Percentiles rank a stretch among this genome's conserved stretches.
Conservation (phyloP, 2,113 vertebrate species). For the Phalacrocorax carbo region DNA sequence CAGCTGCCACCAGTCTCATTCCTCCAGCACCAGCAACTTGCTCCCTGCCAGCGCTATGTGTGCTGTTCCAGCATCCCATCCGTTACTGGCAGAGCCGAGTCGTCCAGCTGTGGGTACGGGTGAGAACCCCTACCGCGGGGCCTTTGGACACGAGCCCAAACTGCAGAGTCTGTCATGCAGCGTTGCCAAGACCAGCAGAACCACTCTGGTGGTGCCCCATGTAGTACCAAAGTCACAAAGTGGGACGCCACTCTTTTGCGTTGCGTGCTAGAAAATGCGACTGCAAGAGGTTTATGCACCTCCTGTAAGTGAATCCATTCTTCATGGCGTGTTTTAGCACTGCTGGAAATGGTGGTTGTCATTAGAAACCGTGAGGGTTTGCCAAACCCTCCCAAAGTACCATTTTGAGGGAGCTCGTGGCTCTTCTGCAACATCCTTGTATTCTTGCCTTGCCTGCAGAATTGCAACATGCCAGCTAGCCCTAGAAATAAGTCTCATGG, state of each 20-base stretch:
- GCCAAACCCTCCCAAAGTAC: not conserved
- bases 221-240: not conserved
- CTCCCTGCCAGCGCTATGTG: not conserved
- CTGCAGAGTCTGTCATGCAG: fast-evolving
- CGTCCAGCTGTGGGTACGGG: not conserved
- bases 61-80: not conserved
- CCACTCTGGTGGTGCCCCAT: not conserved
- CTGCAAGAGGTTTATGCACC: not conserved
- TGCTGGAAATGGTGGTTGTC: not conserved
- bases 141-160: not conserved
- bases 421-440: not conserved
- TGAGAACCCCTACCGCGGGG: fast-evolving
- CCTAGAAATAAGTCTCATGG: not conserved
- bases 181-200: not conserved
- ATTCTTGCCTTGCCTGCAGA: not conserved
- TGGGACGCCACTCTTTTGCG: not conserved
- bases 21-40: not conserved
- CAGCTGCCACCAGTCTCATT: not conserved
- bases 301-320: not conserved
- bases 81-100: not conserved
- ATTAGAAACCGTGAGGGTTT: not conserved
- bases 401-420: not conserved
- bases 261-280: not conserved
- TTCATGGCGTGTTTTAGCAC: fast-evolving
- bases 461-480: not conserved